Evolutionary conservation across 2,888 invertebrate genomes (phyloP), one percentile per base, ranked within the genome.

Genomic region (Keiferia lycopersicella): DNA sequence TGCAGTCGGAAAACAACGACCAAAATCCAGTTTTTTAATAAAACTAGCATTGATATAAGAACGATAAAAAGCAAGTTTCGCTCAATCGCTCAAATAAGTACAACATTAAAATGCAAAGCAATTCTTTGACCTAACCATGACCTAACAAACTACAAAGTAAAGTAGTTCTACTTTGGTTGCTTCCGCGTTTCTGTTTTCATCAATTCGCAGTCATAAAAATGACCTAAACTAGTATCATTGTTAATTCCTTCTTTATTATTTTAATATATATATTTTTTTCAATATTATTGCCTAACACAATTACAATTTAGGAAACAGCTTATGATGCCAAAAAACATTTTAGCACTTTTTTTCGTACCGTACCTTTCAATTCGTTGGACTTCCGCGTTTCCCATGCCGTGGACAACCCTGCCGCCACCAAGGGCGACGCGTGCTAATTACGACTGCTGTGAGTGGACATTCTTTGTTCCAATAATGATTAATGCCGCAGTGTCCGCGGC

Each of bases 401-500:
- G n/a, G 64, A 6, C 64, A 66, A 48, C 66, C 66, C 64, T 80
- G 78, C 77, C 75, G 72, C 71, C 73, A 69, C 68, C 81, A 83
- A 81, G 84, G 84, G 71, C 84, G 70, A 77, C 83, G 84, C 87
- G 89, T 87, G 88, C 85, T 91, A 89, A 91, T 91, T 90, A 87
- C 86, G 85, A 90, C 88, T 89, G 87, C 88, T 86, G 87, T 85
- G 88, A 90, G 90, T 91, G 91, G 89, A 88, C 90, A 90, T 87
- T 91, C 91, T 91, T 91, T 91, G 91, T 91, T 91, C 84, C 87
- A 88, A 86, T 89, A 89, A 84, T 88, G 88, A 91, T 88, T 86
- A 91, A 89, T 86, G 86, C 87, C 82, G 81, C 12, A 11, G 51
- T 22, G 18, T 80, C 76, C 84, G 87, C 84, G 81, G 61, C 34